Evolutionary conservation across 2,797 vertebrate genomes (phyloP).

Genomic region (Tragelaphus oryx): DNA sequence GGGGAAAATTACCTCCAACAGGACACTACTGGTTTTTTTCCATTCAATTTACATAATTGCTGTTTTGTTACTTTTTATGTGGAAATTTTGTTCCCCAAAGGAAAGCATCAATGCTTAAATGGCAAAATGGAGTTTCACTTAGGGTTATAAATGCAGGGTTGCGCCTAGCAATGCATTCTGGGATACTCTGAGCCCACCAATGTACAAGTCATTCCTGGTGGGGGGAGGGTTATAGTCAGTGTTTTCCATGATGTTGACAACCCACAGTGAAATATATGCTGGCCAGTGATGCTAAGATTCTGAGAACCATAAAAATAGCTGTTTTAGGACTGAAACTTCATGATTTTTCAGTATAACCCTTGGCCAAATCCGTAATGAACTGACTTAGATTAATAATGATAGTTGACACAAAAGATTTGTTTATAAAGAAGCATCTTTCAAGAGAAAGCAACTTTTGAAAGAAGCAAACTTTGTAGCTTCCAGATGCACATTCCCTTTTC

Average conservation of each 20-base stretch:
- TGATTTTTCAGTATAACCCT: background rate
- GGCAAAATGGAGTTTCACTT: slow-evolving; percentile 16
- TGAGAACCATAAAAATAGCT: background rate
- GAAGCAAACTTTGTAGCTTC: background rate
- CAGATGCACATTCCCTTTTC: background rate
- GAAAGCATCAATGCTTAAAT: background rate
- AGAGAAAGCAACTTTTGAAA: background rate
- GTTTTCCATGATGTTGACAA: background rate
- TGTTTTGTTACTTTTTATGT: slow-evolving; percentile 63
- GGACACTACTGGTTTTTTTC: slow-evolving; percentile 60
- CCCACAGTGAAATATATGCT: background rate
- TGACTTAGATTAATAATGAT: background rate
- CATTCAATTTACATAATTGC: slow-evolving; percentile 69
- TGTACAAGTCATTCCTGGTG: background rate
- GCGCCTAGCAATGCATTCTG: background rate
- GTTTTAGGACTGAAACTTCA: background rate
- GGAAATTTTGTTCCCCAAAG: slow-evolving; percentile 54
- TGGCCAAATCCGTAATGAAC: background rate
- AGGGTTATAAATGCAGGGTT: background rate
- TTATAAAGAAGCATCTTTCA: background rate
- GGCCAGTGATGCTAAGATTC: background rate
- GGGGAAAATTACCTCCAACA: slow-evolving; percentile 62
- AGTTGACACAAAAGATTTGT: background rate
- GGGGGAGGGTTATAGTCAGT: background rate
- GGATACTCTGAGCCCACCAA: background rate